Evolutionary conservation across 2,113 vertebrate species (phyloP).

Genomic region (Brachyhypopomus gauderio): DNA sequence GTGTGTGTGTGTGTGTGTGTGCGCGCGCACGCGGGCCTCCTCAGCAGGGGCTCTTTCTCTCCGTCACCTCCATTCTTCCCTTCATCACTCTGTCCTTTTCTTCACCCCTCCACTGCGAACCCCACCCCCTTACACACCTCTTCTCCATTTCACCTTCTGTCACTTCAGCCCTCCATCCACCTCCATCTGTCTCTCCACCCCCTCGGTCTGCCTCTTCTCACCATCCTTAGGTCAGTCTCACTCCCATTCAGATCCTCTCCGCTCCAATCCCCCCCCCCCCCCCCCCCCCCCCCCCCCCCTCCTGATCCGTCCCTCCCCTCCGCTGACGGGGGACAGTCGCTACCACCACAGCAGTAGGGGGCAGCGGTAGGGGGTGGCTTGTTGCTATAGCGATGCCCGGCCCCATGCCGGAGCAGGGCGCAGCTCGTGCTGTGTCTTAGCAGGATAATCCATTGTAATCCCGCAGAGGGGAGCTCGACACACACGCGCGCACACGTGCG

Average conservation of each 20-base stretch:
- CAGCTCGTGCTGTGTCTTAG: conserved; percentile 70
- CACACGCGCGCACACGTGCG: background rate
- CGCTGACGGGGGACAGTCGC: conserved; percentile 49
- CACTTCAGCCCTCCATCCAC: background rate
- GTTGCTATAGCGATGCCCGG: conserved; percentile 69
- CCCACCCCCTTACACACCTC: background rate
- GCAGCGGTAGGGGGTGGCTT: conserved; percentile 22
- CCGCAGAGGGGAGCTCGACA: conserved; percentile 59
- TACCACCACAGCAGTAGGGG: conserved; percentile 31
- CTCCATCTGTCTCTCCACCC: conserved; percentile 25
- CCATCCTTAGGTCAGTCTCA: background rate
- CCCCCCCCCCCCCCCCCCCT: too few relatives aligned
- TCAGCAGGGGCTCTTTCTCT: background rate
- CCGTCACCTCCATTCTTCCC: background rate
- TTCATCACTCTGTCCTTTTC: background rate
- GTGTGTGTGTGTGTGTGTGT: too few relatives aligned
- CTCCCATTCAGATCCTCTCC: background rate
- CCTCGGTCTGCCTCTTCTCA: background rate
- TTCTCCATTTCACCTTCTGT: conserved; percentile 4
- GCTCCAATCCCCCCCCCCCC: too few relatives aligned
- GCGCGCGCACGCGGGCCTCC: too few relatives aligned
- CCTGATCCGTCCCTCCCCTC: too few relatives aligned
- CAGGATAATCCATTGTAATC: conserved; percentile 79
- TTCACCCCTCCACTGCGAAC: too few relatives aligned
- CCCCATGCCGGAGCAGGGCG: conserved; percentile 55